These are phyloP conservation scores for Chaetophractus vellerosus DNA, from an alignment of 2,797 vertebrate genomes.

Conservation along the genomic window DNA sequence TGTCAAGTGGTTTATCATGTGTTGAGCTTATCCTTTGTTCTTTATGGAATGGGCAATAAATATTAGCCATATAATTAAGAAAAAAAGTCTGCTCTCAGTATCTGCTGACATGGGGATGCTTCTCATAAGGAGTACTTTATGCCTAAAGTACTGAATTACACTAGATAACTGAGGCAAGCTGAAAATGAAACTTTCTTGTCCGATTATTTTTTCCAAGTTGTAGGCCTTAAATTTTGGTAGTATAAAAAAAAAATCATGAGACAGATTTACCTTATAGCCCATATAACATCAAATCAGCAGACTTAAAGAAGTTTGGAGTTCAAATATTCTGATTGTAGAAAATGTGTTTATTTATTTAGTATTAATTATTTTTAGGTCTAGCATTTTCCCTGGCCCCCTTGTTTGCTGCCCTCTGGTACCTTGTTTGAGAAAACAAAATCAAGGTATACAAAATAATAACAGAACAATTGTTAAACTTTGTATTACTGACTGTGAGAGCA, in stretches of 20 bases:
- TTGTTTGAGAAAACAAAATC: constrained; percentile 48
- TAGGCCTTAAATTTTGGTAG: constrained; percentile 58
- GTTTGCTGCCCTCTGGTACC: neutral
- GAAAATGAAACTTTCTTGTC: constrained; percentile 58
- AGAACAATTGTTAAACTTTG: neutral
- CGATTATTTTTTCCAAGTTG: neutral
- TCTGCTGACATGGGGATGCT: constrained; percentile 40
- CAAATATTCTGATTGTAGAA: constrained; percentile 8
- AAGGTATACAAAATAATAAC: neutral
- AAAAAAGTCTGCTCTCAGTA: neutral
- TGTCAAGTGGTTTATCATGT: constrained; percentile 54
- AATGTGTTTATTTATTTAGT: constrained; percentile 38
- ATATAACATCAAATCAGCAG: constrained; percentile 24
- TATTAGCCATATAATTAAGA: constrained; percentile 30
- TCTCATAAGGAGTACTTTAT: neutral
- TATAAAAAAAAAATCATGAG: constrained; percentile 9
- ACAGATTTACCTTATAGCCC: constrained; percentile 30
- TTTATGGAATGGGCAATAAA: constrained; percentile 53
- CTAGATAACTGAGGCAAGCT: constrained; percentile 10
- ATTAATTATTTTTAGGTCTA: constrained; percentile 58
- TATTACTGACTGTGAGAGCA: neutral
- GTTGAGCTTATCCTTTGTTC: constrained; percentile 48
- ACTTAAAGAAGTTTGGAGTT: constrained; percentile 36
- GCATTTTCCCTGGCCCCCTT: constrained; percentile 37
- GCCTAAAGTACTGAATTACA: constrained; percentile 41